These are phyloP conservation scores for Pantherophis vulpinus DNA, from an alignment of 2,797 vertebrate species.

Conservation along the genomic window DNA sequence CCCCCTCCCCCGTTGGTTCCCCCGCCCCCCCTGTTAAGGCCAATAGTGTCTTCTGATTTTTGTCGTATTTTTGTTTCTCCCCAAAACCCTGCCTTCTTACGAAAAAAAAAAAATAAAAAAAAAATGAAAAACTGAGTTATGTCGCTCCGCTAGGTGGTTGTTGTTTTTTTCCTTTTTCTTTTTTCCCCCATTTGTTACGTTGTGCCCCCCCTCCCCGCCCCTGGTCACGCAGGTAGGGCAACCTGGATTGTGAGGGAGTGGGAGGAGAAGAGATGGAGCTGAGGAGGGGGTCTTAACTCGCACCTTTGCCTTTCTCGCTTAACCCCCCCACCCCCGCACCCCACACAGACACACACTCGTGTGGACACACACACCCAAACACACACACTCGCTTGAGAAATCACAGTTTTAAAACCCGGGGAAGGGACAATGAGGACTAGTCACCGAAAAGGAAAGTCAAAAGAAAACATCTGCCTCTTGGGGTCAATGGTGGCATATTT, in stretches of 20 bases:
- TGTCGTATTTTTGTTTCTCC: not conserved
- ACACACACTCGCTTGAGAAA: not conserved
- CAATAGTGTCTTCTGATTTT: conserved; percentile 28
- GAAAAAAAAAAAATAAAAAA: too few relatives aligned
- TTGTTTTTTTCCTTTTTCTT: not conserved
- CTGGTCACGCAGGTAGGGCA: not conserved
- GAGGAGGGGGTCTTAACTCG: not conserved
- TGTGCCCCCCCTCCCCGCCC: not conserved
- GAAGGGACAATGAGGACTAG: not conserved
- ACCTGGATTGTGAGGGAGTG: not conserved
- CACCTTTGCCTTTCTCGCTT: too few relatives aligned
- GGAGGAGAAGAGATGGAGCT: not conserved
- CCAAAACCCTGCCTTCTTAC: conserved; percentile 1
- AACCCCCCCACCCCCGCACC: not conserved
- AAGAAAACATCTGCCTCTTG: not conserved
- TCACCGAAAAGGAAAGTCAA: not conserved
- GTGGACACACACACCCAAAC: too few relatives aligned
- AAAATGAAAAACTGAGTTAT: not conserved
- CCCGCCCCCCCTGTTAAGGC: not conserved
- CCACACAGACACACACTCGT: not conserved
- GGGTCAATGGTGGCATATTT: conserved; percentile 18
- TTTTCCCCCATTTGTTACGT: not conserved
- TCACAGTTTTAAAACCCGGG: conserved; percentile 30
- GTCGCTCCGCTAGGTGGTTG: not conserved
- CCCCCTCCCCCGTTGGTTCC: too few relatives aligned